Evolutionary conservation across 1,140 invertebrate species (phyloP), one percentile per base, ranked within the genome.

Genomic region (Nasonia longicornis): DNA sequence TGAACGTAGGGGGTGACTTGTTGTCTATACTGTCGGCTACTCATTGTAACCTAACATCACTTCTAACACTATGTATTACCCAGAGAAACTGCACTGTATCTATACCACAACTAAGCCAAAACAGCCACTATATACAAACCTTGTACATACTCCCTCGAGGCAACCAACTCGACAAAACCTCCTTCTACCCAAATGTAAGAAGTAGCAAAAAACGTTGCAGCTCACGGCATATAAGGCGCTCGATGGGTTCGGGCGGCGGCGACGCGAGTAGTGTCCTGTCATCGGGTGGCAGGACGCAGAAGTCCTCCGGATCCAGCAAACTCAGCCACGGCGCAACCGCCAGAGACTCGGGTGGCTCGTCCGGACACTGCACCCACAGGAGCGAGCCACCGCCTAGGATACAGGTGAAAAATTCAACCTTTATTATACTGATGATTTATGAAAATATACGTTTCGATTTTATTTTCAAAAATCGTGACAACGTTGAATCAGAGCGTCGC

Each of bases 281-380:
- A 1, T 91, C 90, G 2, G 89, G 90, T 74, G 90, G 89, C 76
- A 83, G 90, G 66, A 91, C 90, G 0, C 90, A 91, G 45, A 91
- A 91, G 78, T 91, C 90, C 12, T 91, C 90, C 42, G 90, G 90
- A 63, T 91, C 90, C 7, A 91, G 90, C 81, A 91, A 91, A 85
- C 83, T 91, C 64, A 91, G 90, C 84, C 90, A 91, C 74, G 90
- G 90, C 20, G 90, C 90, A 67, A 90, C 89, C 38, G 89, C 90
- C 42, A 92, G 95, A 16, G 95, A 96, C 86, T 95, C 95, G 0
- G 95, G 95, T 11, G 95, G 95, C 22, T 95, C 94, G 1, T 95
- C 94, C 69, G 95, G 95, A 0, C 95, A 95, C 87, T 96, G 94
- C 87, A 95, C 94, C 35, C 94, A 95, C 86, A 92, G 94, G 48